Evolutionary conservation across 2,888 invertebrate genomes (phyloP).

Genomic region (Chesias legatella): DNA sequence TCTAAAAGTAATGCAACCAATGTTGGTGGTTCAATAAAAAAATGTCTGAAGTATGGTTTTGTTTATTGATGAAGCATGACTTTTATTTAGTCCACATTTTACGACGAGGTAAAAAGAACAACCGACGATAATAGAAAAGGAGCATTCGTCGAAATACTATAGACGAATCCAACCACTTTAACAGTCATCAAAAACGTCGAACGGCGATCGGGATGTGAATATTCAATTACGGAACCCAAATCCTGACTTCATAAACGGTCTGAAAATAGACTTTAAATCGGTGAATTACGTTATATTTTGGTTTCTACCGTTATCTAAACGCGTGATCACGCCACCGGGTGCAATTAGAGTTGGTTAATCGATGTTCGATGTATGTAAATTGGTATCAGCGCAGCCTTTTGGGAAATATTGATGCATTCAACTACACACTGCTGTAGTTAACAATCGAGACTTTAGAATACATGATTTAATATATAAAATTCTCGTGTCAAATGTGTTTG

Average conservation of each 20-base stretch:
- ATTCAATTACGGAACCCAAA: constrained; percentile 61
- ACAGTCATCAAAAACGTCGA: constrained; percentile 53
- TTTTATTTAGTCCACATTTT: too few relatives aligned
- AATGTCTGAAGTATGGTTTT: too few relatives aligned
- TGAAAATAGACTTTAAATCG: constrained; percentile 31
- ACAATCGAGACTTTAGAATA: not conserved
- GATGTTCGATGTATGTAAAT: constrained; percentile 57
- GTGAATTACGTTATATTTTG: too few relatives aligned
- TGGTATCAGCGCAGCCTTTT: constrained; percentile 36
- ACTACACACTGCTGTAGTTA: constrained; percentile 2
- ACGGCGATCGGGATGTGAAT: constrained; percentile 57
- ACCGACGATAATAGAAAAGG: too few relatives aligned
- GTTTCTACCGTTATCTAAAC: constrained; percentile 1
- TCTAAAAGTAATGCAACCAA: too few relatives aligned
- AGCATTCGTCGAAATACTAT: too few relatives aligned
- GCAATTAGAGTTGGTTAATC: constrained; percentile 50
- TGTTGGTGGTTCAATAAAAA: too few relatives aligned
- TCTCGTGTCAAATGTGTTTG: too few relatives aligned
- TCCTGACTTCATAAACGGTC: constrained; percentile 29
- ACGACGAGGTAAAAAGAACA: too few relatives aligned
- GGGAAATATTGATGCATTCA: constrained; percentile 25
- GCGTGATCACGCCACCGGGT: constrained; percentile 31
- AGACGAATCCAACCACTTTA: constrained; percentile 36
- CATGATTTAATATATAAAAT: too few relatives aligned
- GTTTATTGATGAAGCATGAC: too few relatives aligned